These are phyloP conservation scores for Lepidotrigona ventralis DNA, from an alignment of 1,140 invertebrate species.

Conservation along the genomic window DNA sequence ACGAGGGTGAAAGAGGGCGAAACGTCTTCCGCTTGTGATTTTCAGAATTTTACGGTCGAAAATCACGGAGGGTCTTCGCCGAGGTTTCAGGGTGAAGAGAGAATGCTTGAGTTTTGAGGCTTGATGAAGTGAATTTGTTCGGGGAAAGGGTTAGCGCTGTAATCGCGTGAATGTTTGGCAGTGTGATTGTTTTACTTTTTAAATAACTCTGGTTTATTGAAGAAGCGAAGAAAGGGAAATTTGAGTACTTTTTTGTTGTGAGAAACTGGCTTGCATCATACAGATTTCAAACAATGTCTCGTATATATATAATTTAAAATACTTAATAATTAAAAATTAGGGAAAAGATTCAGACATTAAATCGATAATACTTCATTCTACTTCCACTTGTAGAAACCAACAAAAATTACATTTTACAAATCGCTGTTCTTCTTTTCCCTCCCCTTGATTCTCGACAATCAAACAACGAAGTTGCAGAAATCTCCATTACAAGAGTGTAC, in stretches of 20 bases:
- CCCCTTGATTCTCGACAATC: not conserved
- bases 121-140: not conserved
- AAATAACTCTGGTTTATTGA: not conserved
- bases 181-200: not conserved
- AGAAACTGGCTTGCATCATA: not conserved
- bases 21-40: slow-evolving; percentile 28
- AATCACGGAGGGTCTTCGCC: not conserved
- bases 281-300: not conserved
- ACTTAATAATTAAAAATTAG: too few species aligned
- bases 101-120: not conserved
- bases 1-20: slow-evolving; percentile 3
- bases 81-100: not conserved
- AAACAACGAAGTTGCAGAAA: not conserved
- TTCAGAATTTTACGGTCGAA: not conserved
- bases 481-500: not conserved
- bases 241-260: not conserved
- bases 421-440: not conserved
- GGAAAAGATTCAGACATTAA: not conserved
- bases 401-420: not conserved
- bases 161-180: not conserved
- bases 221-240: not conserved
- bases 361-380: not conserved
- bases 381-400: not conserved
- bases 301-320: too few species aligned
- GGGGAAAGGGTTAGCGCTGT: not conserved